Base-by-base conservation (phyloP, 1,140 invertebrate species). In the Cecropterus lyciades region DNA sequence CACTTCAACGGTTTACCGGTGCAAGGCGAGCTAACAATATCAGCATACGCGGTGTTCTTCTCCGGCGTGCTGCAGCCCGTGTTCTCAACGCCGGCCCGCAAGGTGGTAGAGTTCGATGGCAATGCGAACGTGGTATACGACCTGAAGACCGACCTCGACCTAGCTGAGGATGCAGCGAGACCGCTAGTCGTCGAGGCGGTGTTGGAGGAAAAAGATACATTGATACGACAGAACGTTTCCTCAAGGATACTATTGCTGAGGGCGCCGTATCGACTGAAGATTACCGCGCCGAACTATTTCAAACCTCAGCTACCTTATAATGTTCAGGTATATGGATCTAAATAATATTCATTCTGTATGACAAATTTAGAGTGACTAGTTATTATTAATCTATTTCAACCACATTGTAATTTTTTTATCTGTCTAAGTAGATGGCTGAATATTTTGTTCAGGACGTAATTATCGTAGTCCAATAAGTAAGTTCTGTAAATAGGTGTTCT, bases 271-370 rank as follows among this genome's bases (percentile, higher is more conserved):
- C 96, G 95, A 75, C 93, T 99, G 84, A 93, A 98, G 48, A 94
- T 97, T 46, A 95, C 97, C 73, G 96, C 96, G 0, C 94, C 97
- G 3, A 95, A 96, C 59, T 96, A 95, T 71, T 99, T 97, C 87
- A 98, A 98, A 82, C 97, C 97, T 1, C 96, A 96, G 6, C 93
- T 99, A 45, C 95, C 95, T 62, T 98, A 98, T 80, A 95, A 93
- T 43, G 95, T 96, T 57, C 96, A 96, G 86, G 96, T 98, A 92
- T 16, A 8, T 16, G n/a, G n/a, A n/a, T n/a, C n/a, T n/a, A n/a
- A n/a, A n/a, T n/a, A n/a, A n/a, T n/a, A n/a, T n/a, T n/a, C n/a
- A n/a, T n/a, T n/a, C n/a, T n/a, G n/a, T n/a, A n/a, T n/a, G n/a
- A n/a, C n/a, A n/a, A n/a, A n/a, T n/a, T n/a, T n/a, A n/a, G n/a